A percentile compares a stretch with the other conserved stretches of the same genome.
phyloP scores from a whole-genome alignment of 2,888 invertebrate genomes.

The Oeneis ivallda region DNA sequence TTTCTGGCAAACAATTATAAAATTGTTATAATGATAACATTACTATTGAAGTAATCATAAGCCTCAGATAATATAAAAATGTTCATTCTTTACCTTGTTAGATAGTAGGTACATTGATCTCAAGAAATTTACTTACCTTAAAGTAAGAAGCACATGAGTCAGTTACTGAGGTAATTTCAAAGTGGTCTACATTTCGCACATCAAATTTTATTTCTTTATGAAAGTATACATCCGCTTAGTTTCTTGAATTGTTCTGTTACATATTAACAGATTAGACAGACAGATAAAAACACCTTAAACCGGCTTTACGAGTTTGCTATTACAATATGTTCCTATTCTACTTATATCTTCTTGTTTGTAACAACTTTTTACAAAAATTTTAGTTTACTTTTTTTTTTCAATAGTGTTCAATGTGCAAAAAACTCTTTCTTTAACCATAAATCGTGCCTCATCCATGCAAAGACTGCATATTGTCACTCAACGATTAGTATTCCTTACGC shows the following conservation, averaged over 20 bases:
- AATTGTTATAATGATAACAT: too few relatives aligned
- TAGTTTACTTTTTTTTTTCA: background rate
- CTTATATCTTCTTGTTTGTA: background rate
- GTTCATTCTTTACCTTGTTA: too few relatives aligned
- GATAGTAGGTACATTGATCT: too few relatives aligned
- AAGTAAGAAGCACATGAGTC: too few relatives aligned
- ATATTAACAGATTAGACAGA: slow-evolving; percentile 4
- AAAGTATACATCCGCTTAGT: slow-evolving; percentile 11
- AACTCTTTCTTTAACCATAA: slow-evolving; percentile 10
- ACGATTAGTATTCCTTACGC: slow-evolving; percentile 47
- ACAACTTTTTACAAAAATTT: background rate
- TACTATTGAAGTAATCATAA: too few relatives aligned
- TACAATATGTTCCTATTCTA: background rate
- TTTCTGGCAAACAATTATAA: too few relatives aligned
- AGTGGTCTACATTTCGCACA: background rate
- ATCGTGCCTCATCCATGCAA: slow-evolving; percentile 19
- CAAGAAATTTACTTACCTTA: background rate
- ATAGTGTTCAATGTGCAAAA: background rate
- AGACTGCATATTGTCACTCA: slow-evolving; percentile 19
- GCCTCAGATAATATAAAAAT: too few relatives aligned
- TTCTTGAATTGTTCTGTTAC: slow-evolving; percentile 10
- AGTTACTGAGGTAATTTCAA: background rate
- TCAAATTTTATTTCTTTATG: background rate
- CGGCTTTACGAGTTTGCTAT: background rate
- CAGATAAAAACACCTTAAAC: slow-evolving; percentile 1